These are phyloP conservation scores for Pseudomyrmex dendroicus DNA, from an alignment of 1,140 invertebrate genomes.

Conservation along the genomic window DNA sequence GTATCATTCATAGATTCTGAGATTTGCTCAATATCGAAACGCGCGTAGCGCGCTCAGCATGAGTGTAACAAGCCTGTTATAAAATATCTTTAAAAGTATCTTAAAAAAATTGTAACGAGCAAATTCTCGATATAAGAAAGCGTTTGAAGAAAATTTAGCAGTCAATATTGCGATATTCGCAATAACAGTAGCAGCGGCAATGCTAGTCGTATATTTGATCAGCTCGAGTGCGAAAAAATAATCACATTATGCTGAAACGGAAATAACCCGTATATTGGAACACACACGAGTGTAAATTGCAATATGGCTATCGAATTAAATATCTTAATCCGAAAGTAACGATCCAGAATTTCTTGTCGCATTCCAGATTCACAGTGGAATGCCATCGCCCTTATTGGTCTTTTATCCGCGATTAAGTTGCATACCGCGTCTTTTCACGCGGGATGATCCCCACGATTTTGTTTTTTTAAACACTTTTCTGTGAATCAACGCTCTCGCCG, in stretches of 20 bases:
- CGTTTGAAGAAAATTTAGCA: background rate
- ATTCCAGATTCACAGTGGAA: background rate
- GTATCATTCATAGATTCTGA: conserved; percentile 25
- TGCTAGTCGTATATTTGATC: no score
- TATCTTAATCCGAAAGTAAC: conserved; percentile 14
- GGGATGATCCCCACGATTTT: background rate
- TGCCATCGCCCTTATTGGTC: background rate
- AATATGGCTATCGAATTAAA: background rate
- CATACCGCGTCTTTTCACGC: background rate
- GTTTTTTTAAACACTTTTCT: background rate
- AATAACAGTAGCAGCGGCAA: no score
- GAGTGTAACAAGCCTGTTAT: background rate
- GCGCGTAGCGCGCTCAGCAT: no score
- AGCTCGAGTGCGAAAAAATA: background rate
- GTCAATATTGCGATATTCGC: background rate
- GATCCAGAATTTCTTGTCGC: background rate
- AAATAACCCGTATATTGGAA: no score
- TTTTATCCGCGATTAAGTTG: background rate
- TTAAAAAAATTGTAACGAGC: background rate
- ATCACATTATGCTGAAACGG: background rate
- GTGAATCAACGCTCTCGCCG: background rate
- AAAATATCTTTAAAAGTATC: background rate
- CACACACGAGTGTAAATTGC: background rate
- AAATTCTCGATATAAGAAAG: background rate
- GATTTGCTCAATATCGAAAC: background rate